Evolutionary conservation across 2,797 vertebrate species (phyloP).

Genomic region (Sarcoramphus papa): DNA sequence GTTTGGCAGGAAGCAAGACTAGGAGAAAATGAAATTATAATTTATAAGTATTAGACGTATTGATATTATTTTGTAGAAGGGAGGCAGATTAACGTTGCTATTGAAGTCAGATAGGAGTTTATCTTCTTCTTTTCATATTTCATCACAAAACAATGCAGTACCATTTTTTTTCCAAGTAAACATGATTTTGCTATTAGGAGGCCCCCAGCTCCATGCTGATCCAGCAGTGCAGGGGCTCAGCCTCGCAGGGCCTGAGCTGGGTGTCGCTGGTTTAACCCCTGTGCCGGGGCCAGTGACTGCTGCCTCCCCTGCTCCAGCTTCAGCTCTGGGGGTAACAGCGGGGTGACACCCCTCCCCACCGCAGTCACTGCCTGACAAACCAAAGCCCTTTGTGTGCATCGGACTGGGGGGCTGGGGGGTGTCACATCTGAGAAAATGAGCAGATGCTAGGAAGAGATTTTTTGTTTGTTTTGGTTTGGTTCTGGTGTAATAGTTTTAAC

Average conservation of each 20-base stretch:
- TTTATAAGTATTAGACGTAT: neutral
- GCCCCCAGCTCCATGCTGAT: neutral
- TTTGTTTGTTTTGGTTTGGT: neutral
- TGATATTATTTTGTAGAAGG: neutral
- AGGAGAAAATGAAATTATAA: neutral
- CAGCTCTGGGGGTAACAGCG: neutral
- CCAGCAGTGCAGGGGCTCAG: neutral
- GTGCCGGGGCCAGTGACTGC: accelerated
- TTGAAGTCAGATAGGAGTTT: neutral
- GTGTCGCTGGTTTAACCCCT: neutral
- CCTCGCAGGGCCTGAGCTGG: accelerated
- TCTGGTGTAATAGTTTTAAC: neutral
- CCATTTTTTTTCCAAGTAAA: accelerated
- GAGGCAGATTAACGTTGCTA: neutral
- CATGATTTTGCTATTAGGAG: neutral
- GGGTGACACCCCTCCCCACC: neutral
- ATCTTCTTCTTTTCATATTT: neutral
- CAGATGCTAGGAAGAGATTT: neutral
- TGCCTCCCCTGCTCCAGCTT: neutral
- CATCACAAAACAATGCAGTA: neutral
- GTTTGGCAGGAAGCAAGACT: neutral
- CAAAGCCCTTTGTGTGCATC: neutral
- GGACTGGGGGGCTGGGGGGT: neutral
- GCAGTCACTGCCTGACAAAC: neutral
- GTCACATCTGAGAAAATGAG: neutral